phyloP scores from a whole-genome alignment of 2,888 invertebrate species.

The Phyto melanocephala region DNA sequence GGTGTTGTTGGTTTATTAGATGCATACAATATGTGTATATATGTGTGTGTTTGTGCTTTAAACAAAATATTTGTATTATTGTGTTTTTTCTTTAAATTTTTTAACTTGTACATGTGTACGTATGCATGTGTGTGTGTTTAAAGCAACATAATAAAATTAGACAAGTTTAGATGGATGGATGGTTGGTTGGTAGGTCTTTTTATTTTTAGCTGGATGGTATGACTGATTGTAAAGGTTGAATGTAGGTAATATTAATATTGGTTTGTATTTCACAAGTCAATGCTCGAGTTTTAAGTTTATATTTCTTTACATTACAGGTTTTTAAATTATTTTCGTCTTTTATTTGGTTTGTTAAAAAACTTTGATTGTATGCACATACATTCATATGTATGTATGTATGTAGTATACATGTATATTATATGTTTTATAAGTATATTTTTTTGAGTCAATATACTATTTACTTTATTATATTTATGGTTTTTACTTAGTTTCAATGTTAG shows the following conservation, averaged over 20 bases:
- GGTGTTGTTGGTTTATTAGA: slow-evolving; percentile 2
- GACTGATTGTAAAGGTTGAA: not conserved
- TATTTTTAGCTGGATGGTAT: not conserved
- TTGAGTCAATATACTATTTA: not conserved
- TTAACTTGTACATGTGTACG: slow-evolving; percentile 23
- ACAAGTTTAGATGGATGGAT: slow-evolving; percentile 54
- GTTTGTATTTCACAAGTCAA: slow-evolving; percentile 43
- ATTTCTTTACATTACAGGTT: slow-evolving; percentile 13
- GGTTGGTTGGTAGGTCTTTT: slow-evolving; percentile 3
- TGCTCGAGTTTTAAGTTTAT: slow-evolving; percentile 36
- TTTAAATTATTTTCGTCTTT: not conserved
- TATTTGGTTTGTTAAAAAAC: not conserved
- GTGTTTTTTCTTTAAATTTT: not conserved
- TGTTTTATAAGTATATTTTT: not conserved
- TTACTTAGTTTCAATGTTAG: not conserved
- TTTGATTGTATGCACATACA: no score
- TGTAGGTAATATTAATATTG: slow-evolving; percentile 30
- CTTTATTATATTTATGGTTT: not conserved
- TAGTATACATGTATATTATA: no score
- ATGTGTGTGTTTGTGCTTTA: not conserved
- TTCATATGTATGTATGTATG: no score
- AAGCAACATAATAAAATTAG: slow-evolving; percentile 59
- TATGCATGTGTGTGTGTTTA: no score
- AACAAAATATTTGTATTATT: not conserved
- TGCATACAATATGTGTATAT: not conserved